Evolutionary conservation across 2,113 vertebrate genomes (phyloP), one percentile per base, ranked within the genome.

Genomic region (Xerus inauris): DNA sequence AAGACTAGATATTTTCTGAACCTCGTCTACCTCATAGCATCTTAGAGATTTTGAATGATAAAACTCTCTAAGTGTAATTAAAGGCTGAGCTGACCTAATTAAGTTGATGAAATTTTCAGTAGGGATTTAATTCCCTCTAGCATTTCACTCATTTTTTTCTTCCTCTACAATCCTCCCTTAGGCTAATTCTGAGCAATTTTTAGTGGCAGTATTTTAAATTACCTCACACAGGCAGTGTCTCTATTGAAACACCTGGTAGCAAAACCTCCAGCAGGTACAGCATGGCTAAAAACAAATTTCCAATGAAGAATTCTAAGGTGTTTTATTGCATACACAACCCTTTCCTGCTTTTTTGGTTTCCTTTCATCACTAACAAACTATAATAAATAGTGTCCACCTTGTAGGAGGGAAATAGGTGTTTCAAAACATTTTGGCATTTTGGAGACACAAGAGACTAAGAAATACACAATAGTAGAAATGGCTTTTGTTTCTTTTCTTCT

Each of bases 31-130:
- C 35, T 62, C 13, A 67, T 10, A 82, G 49, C 80, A 12, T 19
- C 96, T 73, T 92, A 62, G 17, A 75, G n/a, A 96, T 91, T 89
- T 95, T 92, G 91, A 95, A 89, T 45, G 72, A 42, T 30, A 86
- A 49, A 92, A 96, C 82, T 10, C 90, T 91, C 89, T 54, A 97
- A 59, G 82, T 89, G 28, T 71, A 97, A 96, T 98, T 94, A 97
- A 97, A 97, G 42, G 22, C 54, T 82, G 91, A 59, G 84, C 9
- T 89, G 87, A 97, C 96, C 83, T 97, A 98, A 97, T 96, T 97
- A 97, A 96, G 62, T 80, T 92, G 87, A 76, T 83, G 30, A 87
- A 90, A 91, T 88, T 98, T 98, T 91, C 94, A 97, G 73, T 20
- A 6, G 77, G 54, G 71, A 98, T 94, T 97, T 97, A 17, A 94